Conservation (phyloP, 1,140 invertebrate genomes). For the Lanistes nyassanus region DNA sequence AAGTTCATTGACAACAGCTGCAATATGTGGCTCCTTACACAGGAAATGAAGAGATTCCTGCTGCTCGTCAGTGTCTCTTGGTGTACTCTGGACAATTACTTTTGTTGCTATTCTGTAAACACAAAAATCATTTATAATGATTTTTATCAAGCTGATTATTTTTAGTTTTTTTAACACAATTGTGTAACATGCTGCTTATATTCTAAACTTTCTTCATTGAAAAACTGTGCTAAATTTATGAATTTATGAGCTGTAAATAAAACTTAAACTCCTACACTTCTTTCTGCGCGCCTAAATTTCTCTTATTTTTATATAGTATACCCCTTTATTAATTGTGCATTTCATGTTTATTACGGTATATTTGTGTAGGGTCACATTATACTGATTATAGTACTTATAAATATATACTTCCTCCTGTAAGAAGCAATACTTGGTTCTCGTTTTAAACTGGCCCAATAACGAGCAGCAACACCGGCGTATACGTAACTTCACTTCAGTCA, state of each 20-base stretch:
- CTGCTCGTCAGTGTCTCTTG: slow-evolving; percentile 44
- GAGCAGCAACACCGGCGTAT: neutral
- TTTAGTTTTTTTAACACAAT: too few species aligned
- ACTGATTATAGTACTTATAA: too few species aligned
- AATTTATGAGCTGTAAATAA: neutral
- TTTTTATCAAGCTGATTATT: neutral
- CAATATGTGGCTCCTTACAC: slow-evolving; percentile 60
- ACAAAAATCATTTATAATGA: slow-evolving; percentile 8
- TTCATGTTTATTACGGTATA: too few species aligned
- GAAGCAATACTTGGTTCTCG: neutral
- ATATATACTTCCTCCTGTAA: neutral
- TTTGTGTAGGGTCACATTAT: too few species aligned
- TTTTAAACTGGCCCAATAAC: neutral
- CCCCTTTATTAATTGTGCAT: too few species aligned
- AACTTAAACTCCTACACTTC: neutral
- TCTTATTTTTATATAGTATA: neutral
- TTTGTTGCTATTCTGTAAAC: slow-evolving; percentile 44
- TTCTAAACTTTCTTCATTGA: neutral
- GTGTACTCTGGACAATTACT: slow-evolving; percentile 50
- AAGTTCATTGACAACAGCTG: slow-evolving; percentile 50
- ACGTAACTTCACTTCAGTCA: neutral
- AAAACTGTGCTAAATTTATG: neutral
- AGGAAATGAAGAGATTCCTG: slow-evolving; percentile 40
- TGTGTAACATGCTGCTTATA: too few species aligned
- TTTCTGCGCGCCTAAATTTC: neutral